Base-by-base conservation (phyloP, 2,113 vertebrate species). In the Upupa epops region DNA sequence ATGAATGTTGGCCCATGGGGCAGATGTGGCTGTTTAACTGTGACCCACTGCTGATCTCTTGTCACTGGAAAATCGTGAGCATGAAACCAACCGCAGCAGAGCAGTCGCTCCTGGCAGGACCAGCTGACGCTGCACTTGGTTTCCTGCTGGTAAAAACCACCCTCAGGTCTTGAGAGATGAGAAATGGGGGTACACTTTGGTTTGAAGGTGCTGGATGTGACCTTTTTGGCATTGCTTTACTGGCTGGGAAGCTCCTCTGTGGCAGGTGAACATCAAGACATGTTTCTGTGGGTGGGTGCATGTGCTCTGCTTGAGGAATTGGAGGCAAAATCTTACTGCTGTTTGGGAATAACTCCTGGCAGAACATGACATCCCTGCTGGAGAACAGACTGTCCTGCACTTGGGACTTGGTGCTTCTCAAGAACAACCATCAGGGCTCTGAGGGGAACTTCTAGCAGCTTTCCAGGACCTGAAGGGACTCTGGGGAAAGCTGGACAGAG, bases 1-100 rank as follows among this genome's bases (percentile, higher is more conserved):
- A 1, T 11, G 51, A 64, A 4, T 2, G 0, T 56, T 12, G 29
- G 26, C 55, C 51, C 2, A 2, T 5, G 5, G 45, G 32, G 64
- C 21, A 22, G 18, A 3, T 0, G 4, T 16, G 71, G 19, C n/a
- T 48, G 49, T 37, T 58, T 26, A 15, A 16, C 37, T 7, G n/a
- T 1, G 11, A 5, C 70, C 40, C 13, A 16, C 56, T 73, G 32
- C 36, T 32, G 36, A 20, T 15, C 52, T 74, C 29, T 65, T 20
- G 22, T 71, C 71, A 19, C 59, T 2, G 46, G 71, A 76, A 83
- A 75, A 88, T 0, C 15, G 3, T 19, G 32, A 82, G 18, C 52
- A 16, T 42, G 10, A 28, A 21, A 7, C 42, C 4, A 12, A 31
- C 15, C 0, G 2, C 34, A 63, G 54, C 48, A 13, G 13, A 15